Conservation (phyloP, 2,888 invertebrate genomes). For the Drosophila cognata region DNA sequence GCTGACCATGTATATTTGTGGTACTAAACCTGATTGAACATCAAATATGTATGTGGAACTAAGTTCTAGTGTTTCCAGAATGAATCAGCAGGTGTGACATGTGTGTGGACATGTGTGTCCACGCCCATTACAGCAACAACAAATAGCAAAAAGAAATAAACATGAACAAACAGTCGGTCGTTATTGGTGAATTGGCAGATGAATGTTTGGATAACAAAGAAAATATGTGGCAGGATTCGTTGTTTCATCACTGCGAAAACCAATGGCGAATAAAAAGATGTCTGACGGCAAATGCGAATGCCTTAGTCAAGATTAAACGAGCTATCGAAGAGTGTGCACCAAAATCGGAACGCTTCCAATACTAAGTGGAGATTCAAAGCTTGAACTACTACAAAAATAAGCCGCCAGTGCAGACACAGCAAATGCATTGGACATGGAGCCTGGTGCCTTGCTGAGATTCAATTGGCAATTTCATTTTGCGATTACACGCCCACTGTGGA, state of each 20-base stretch:
- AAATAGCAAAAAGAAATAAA: conserved; percentile 3
- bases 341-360: conserved; percentile 26
- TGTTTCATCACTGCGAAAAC: conserved; percentile 17
- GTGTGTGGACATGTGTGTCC: not conserved
- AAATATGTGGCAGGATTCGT: not conserved
- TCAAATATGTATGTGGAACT: not conserved
- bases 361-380: not conserved
- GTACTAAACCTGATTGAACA: not conserved
- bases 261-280: conserved; percentile 30
- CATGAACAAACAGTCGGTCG: conserved; percentile 27
- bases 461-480: conserved; percentile 60
- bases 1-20: not conserved
- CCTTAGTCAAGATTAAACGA: conserved; percentile 9
- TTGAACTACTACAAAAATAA: conserved; percentile 18
- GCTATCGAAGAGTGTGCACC: conserved; percentile 29
- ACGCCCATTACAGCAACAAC: not conserved
- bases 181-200: conserved; percentile 44
- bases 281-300: conserved; percentile 7
- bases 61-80: not conserved
- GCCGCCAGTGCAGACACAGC: not conserved
- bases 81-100: not conserved
- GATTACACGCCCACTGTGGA: conserved; percentile 55
- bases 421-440: conserved; percentile 34
- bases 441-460: conserved; percentile 32
- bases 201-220: conserved; percentile 6